A percentile compares a stretch with the other conserved stretches of the same genome.
These are phyloP conservation scores for Samia ricini DNA, from an alignment of 1,140 invertebrate species.

Conservation along the genomic window DNA sequence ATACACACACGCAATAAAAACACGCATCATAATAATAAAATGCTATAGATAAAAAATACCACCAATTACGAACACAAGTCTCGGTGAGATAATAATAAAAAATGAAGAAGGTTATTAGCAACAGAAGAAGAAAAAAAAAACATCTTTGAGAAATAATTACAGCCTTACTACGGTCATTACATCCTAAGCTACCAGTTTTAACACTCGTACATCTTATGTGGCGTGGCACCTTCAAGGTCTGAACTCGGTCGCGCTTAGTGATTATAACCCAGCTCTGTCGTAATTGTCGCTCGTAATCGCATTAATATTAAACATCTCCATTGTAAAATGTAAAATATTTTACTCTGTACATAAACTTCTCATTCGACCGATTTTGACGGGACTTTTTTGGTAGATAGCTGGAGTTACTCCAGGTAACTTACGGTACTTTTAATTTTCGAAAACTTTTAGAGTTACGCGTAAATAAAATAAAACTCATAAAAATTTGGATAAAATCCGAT, in stretches of 20 bases:
- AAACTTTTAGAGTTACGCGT: too few relatives aligned
- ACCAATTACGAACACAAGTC: neutral
- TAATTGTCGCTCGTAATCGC: slow-evolving; percentile 8
- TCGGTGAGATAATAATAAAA: neutral
- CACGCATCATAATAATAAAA: too few relatives aligned
- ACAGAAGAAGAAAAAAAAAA: neutral
- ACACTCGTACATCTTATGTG: neutral
- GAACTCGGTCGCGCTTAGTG: neutral
- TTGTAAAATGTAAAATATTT: slow-evolving; percentile 37
- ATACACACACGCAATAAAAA: too few relatives aligned
- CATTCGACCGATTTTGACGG: neutral
- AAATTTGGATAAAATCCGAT: too few relatives aligned
- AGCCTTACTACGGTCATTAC: neutral
- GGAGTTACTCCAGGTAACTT: too few relatives aligned
- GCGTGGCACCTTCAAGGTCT: neutral
- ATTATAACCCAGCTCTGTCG: slow-evolving; percentile 3
- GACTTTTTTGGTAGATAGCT: neutral
- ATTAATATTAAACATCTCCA: slow-evolving; percentile 53
- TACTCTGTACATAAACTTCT: slow-evolving; percentile 18
- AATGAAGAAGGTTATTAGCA: neutral
- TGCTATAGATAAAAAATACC: too few relatives aligned
- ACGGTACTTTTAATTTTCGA: too few relatives aligned
- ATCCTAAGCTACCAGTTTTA: neutral
- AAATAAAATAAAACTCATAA: too few relatives aligned
- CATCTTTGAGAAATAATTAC: neutral